phyloP scores from a whole-genome alignment of 2,113 vertebrate species.

The Cyanoderma ruficeps region DNA sequence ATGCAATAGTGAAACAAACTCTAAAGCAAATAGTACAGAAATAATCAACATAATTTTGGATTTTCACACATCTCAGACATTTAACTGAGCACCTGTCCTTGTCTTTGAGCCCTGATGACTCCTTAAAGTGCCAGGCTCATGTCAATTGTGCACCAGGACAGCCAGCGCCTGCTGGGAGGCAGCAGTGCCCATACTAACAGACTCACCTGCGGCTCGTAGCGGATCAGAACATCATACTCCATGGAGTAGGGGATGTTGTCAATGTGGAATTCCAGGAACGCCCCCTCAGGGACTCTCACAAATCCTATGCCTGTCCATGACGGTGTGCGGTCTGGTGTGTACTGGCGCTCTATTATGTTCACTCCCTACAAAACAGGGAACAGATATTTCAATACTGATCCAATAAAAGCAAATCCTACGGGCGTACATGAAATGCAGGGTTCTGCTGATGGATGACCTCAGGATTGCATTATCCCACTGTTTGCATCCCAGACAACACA shows the following conservation, averaged over 20 bases:
- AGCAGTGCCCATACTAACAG: not conserved
- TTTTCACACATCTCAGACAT: not conserved
- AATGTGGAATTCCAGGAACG: conserved; percentile 89
- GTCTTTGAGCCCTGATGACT: not conserved
- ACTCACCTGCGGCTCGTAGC: conserved; percentile 94
- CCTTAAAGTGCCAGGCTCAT: not conserved
- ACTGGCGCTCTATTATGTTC: conserved; percentile 81
- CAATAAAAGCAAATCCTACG: not conserved
- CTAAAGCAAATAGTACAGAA: not conserved
- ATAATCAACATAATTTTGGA: not conserved
- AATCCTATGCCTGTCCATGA: conserved; percentile 96
- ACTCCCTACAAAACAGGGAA: conserved; percentile 77
- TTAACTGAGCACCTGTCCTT: not conserved
- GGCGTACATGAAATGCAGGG: not conserved
- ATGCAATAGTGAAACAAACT: not conserved
- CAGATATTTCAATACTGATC: not conserved
- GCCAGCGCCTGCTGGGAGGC: not conserved
- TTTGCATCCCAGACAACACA: not conserved
- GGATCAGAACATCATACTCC: conserved; percentile 93
- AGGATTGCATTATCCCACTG: not conserved
- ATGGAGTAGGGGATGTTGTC: conserved; percentile 94
- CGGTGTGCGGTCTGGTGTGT: conserved; percentile 83
- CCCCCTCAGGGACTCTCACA: conserved; percentile 91
- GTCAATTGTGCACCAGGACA: not conserved
- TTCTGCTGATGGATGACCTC: not conserved